These are phyloP conservation scores for Neodiprion pinetum DNA, from an alignment of 1,140 invertebrate genomes.

Conservation along the genomic window DNA sequence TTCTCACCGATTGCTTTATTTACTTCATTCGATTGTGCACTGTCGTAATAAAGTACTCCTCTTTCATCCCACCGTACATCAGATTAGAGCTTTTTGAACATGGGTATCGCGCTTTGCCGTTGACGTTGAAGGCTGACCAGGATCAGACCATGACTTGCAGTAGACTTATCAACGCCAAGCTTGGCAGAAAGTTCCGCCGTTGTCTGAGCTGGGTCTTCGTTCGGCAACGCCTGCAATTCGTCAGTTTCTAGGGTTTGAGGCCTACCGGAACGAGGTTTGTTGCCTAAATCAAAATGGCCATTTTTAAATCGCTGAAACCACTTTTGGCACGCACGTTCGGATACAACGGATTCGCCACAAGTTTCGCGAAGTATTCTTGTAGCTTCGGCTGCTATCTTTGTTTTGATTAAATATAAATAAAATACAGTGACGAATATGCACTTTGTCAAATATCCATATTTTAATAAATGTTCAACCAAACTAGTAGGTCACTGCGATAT, in stretches of 20 bases:
- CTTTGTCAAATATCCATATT: too few species aligned
- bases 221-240: constrained; percentile 27
- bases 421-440: too few species aligned
- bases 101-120: constrained; percentile 34
- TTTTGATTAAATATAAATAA: too few species aligned
- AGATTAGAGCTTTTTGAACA: constrained; percentile 33
- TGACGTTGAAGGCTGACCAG: constrained; percentile 31
- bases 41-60: constrained; percentile 36
- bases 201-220: constrained; percentile 22
- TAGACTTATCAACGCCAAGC: too few species aligned
- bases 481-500: too few species aligned
- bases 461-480: too few species aligned
- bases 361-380: constrained; percentile 12
- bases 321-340: constrained; percentile 23
- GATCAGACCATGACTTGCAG: constrained; percentile 27
- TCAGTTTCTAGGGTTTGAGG: constrained; percentile 32
- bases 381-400: too few species aligned
- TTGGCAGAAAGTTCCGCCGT: background rate
- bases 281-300: constrained; percentile 32
- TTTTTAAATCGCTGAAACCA: constrained; percentile 34
- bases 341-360: constrained; percentile 24
- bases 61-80: constrained; percentile 35
- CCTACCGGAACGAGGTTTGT: constrained; percentile 28
- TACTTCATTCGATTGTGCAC: constrained; percentile 33
- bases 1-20: constrained; percentile 30